phyloP scores from a whole-genome alignment of 2,113 vertebrate genomes.

The Chrysemys picta region DNA sequence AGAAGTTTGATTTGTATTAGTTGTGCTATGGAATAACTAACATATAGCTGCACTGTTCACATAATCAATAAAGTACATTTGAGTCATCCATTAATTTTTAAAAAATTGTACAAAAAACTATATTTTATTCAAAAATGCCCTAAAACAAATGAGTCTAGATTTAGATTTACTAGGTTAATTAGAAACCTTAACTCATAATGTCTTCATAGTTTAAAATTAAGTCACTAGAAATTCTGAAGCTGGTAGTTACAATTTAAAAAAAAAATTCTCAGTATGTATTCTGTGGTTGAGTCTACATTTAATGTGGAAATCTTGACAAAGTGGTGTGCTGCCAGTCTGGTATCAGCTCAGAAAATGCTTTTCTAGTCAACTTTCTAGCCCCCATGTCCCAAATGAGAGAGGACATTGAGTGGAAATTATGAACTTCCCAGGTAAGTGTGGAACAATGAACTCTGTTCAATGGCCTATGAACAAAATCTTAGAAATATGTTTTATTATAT shows the following conservation, averaged over 20 bases:
- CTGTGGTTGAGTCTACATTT: background rate
- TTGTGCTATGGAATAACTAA: background rate
- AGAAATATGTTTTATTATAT: slow-evolving; percentile 11
- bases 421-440: slow-evolving; percentile 1
- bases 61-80: background rate
- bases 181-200: background rate
- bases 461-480: background rate
- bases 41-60: background rate
- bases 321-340: background rate
- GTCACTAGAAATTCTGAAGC: background rate
- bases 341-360: background rate
- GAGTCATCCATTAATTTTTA: background rate
- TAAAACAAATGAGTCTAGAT: background rate
- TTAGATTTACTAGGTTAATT: background rate
- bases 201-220: background rate
- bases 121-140: background rate
- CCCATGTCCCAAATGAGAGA: background rate
- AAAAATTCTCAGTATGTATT: background rate
- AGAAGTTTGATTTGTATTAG: slow-evolving; percentile 2
- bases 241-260: background rate
- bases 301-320: background rate
- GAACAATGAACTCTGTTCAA: background rate
- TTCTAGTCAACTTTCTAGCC: background rate
- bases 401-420: slow-evolving; percentile 9
- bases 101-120: background rate